A percentile compares a stretch with the other conserved stretches of the same genome.
Evolutionary conservation across 2,113 vertebrate species (phyloP).

Genomic region (Montifringilla adamsi): DNA sequence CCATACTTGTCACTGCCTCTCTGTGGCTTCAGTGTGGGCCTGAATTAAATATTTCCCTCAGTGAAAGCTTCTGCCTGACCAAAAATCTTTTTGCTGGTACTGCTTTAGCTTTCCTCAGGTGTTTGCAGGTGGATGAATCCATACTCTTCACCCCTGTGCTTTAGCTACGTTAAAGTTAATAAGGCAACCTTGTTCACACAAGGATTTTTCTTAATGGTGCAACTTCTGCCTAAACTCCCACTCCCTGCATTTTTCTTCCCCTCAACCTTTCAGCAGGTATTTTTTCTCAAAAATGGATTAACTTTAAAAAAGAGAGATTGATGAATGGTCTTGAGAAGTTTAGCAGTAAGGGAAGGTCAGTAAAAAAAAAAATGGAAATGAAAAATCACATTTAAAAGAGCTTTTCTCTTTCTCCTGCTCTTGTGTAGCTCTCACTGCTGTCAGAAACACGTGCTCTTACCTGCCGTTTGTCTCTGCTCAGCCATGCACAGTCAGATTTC

Average conservation of each 20-base stretch:
- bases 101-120: not conserved
- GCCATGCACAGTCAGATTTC: slow-evolving; percentile 85
- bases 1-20: not conserved
- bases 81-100: not conserved
- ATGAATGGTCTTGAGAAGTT: not conserved
- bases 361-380: not conserved
- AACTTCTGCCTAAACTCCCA: not conserved
- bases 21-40: not conserved
- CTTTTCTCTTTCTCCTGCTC: not conserved
- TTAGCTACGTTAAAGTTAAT: not conserved
- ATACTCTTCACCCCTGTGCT: not conserved
- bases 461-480: not conserved
- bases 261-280: not conserved
- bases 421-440: not conserved
- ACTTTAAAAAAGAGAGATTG: not conserved
- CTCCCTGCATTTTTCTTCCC: not conserved
- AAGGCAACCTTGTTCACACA: not conserved
- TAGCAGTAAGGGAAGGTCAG: not conserved
- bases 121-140: not conserved
- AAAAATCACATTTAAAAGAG: not conserved
- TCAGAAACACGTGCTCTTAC: not conserved
- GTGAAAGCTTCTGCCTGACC: not conserved
- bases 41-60: not conserved
- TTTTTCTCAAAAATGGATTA: not conserved
- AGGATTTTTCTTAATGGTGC: not conserved